phyloP scores from a whole-genome alignment of 2,113 vertebrate genomes.

The Eubucco bourcierii region DNA sequence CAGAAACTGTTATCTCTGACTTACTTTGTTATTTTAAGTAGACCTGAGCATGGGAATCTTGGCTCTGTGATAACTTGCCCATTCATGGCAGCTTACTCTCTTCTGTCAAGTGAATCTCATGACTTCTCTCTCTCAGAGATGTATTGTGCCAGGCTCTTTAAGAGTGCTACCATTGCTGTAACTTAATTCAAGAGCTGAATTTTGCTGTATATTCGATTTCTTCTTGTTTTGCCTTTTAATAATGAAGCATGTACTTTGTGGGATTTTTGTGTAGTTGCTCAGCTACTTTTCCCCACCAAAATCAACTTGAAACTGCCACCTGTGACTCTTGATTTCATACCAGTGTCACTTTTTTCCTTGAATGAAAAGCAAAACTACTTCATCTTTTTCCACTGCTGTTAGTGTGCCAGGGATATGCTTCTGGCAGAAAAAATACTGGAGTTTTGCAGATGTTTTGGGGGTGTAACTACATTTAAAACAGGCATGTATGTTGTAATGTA shows the following conservation, averaged over 20 bases:
- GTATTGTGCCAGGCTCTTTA: neutral
- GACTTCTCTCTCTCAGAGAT: neutral
- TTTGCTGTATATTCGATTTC: neutral
- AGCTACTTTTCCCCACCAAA: neutral
- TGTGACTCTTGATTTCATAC: neutral
- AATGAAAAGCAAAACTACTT: neutral
- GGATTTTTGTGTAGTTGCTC: neutral
- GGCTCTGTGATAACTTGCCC: neutral
- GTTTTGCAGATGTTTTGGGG: neutral
- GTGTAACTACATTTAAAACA: neutral
- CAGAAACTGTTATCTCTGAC: neutral
- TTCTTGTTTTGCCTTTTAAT: neutral
- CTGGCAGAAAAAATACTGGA: neutral
- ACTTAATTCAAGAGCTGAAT: neutral
- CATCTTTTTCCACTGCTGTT: neutral
- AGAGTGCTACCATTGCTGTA: neutral
- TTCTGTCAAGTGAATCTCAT: neutral
- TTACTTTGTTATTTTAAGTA: neutral
- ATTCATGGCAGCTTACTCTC: neutral
- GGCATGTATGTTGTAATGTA: neutral
- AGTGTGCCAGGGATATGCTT: neutral
- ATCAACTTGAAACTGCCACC: neutral
- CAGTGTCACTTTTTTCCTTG: neutral
- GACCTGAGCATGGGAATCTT: neutral
- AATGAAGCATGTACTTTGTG: neutral